Conservation (phyloP, 2,888 invertebrate species). For the Tenthredo distinguenda region DNA sequence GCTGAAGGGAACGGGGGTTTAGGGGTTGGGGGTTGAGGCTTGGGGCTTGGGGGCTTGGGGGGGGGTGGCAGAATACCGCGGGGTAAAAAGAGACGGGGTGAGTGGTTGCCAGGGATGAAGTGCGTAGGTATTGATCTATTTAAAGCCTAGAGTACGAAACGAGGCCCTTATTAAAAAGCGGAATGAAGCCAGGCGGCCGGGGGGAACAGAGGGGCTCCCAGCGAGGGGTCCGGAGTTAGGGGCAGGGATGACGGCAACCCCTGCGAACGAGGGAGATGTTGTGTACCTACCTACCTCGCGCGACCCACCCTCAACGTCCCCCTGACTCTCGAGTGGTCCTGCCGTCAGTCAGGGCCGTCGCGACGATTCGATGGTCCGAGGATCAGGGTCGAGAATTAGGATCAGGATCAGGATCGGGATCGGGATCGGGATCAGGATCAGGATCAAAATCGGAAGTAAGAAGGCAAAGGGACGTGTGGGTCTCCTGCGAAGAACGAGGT, state of each 20-base stretch:
- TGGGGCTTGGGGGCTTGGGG: slow-evolving; percentile 32
- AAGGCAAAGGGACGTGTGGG: neutral
- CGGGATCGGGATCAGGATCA: slow-evolving; percentile 26
- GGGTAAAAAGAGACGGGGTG: slow-evolving; percentile 72
- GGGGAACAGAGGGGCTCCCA: slow-evolving; percentile 66
- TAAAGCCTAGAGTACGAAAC: slow-evolving; percentile 78
- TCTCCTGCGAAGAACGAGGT: neutral
- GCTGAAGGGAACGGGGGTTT: slow-evolving; percentile 64
- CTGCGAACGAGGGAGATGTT: slow-evolving; percentile 71
- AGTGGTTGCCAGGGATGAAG: slow-evolving; percentile 77
- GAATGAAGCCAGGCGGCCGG: slow-evolving; percentile 76
- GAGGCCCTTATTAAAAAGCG: slow-evolving; percentile 79
- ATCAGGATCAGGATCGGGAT: slow-evolving; percentile 34
- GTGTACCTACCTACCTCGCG: slow-evolving; percentile 57
- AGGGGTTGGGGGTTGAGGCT: slow-evolving; percentile 8
- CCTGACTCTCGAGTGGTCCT: slow-evolving; percentile 56
- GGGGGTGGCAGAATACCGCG: slow-evolving; percentile 75
- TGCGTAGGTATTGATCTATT: slow-evolving; percentile 78
- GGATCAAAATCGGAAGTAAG: slow-evolving; percentile 8
- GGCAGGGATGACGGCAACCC: slow-evolving; percentile 60
- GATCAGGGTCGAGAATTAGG: slow-evolving; percentile 45
- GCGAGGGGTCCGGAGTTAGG: slow-evolving; percentile 54
- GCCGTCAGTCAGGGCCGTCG: slow-evolving; percentile 54
- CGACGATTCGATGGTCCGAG: slow-evolving; percentile 45
- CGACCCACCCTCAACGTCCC: slow-evolving; percentile 56